Evolutionary conservation across 2,113 vertebrate species (phyloP).

Genomic region (Heterocephalus glaber): DNA sequence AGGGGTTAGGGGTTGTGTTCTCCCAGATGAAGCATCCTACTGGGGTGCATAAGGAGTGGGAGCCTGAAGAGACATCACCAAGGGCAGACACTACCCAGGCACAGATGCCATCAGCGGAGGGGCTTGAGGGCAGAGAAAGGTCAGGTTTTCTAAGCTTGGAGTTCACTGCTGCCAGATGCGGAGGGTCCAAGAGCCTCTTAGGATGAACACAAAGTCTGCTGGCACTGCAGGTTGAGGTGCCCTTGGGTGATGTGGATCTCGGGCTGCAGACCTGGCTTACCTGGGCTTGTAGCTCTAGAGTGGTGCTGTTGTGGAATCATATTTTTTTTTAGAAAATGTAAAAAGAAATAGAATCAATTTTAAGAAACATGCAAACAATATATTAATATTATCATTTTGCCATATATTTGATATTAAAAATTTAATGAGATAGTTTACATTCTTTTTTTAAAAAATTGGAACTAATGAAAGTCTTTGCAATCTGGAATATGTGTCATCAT

Average conservation of each 20-base stretch:
- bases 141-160: neutral
- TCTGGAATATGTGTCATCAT: neutral
- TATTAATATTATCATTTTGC: neutral
- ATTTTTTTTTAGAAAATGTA: neutral
- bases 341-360: neutral
- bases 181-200: neutral
- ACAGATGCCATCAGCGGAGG: neutral
- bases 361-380: neutral
- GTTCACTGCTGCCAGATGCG: neutral
- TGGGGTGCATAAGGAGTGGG: neutral
- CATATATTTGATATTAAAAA: neutral
- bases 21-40: neutral
- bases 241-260: neutral
- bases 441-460: neutral
- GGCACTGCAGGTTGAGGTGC: neutral
- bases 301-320: neutral
- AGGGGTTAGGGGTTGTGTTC: neutral
- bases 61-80: neutral
- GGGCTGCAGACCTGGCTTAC: neutral
- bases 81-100: neutral
- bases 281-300: neutral
- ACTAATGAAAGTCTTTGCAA: neutral
- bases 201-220: neutral
- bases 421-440: neutral
- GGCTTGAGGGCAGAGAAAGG: neutral